Percentiles rank a stretch among this genome's conserved stretches.
phyloP scores from a whole-genome alignment of 2,888 invertebrate genomes.

The Cynaeus angustus region DNA sequence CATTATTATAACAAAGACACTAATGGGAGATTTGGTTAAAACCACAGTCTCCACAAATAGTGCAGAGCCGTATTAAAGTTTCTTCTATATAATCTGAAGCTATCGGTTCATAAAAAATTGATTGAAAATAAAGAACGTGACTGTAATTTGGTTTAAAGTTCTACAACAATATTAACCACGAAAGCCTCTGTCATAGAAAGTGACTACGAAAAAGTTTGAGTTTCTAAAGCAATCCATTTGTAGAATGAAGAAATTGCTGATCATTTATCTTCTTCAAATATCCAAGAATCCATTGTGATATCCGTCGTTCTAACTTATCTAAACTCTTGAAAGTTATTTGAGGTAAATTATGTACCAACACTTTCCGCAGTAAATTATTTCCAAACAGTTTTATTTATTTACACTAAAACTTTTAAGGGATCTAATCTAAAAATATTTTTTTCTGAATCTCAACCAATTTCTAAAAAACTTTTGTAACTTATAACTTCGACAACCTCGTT shows the following conservation, averaged over 20 bases:
- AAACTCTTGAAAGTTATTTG: conserved; percentile 20
- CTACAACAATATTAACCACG: conserved; percentile 1
- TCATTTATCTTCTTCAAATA: conserved; percentile 49
- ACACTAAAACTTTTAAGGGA: conserved; percentile 15
- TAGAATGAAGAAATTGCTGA: conserved; percentile 30
- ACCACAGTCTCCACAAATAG: no score
- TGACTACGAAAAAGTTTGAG: conserved; percentile 16
- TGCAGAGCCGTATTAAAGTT: no score
- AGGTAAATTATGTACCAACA: conserved; percentile 33
- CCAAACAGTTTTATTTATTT: conserved; percentile 31
- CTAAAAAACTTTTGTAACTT: no score
- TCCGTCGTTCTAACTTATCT: conserved; percentile 43
- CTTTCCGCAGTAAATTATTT: conserved; percentile 21
- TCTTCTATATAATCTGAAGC: no score
- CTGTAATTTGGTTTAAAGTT: neutral
- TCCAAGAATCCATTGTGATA: conserved; percentile 47
- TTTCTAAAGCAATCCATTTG: conserved; percentile 33
- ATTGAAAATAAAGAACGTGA: no score
- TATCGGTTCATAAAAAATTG: no score
- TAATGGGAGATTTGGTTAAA: neutral
- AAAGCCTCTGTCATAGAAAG: neutral
- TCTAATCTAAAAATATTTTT: no score
- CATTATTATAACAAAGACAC: conserved; percentile 10
- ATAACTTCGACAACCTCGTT: no score
- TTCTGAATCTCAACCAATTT: no score